Percentiles rank a stretch among this genome's conserved stretches.
Evolutionary conservation across 1,140 invertebrate species (phyloP).

Genomic region (Lithobius niger): DNA sequence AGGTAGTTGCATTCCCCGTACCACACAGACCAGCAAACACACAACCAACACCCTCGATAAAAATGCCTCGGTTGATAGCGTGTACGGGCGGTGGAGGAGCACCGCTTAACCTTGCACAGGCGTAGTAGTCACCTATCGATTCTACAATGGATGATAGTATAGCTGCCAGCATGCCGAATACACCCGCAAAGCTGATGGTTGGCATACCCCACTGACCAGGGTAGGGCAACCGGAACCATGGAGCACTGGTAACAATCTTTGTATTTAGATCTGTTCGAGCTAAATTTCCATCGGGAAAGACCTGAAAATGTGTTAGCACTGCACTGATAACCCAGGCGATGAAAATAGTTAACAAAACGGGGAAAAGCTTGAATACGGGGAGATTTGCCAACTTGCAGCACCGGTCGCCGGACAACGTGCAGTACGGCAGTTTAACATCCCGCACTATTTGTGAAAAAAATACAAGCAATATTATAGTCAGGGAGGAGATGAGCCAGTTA

Average conservation of each 20-base stretch:
- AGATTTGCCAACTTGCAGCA: too few species aligned
- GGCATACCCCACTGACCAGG: constrained; percentile 74
- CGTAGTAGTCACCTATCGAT: constrained; percentile 77
- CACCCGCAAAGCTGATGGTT: constrained; percentile 54
- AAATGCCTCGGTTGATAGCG: constrained; percentile 25
- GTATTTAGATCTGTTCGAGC: constrained; percentile 63
- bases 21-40: constrained; percentile 27
- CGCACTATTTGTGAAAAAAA: too few species aligned
- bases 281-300: constrained; percentile 49
- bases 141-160: constrained; percentile 71
- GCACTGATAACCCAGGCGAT: constrained; percentile 64
- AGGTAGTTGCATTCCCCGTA: constrained; percentile 29
- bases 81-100: constrained; percentile 25
- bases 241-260: constrained; percentile 52
- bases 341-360: constrained; percentile 66
- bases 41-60: constrained; percentile 27
- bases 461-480: too few species aligned
- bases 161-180: constrained; percentile 71
- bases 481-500: too few species aligned
- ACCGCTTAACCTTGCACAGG: constrained; percentile 53
- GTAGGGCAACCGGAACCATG: constrained; percentile 74
- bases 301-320: constrained; percentile 51
- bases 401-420: too few species aligned
- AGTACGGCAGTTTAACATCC: too few species aligned
- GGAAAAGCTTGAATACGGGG: too few species aligned